Base-by-base conservation (phyloP, 2,113 vertebrate genomes). In the Opisthocomus hoazin region DNA sequence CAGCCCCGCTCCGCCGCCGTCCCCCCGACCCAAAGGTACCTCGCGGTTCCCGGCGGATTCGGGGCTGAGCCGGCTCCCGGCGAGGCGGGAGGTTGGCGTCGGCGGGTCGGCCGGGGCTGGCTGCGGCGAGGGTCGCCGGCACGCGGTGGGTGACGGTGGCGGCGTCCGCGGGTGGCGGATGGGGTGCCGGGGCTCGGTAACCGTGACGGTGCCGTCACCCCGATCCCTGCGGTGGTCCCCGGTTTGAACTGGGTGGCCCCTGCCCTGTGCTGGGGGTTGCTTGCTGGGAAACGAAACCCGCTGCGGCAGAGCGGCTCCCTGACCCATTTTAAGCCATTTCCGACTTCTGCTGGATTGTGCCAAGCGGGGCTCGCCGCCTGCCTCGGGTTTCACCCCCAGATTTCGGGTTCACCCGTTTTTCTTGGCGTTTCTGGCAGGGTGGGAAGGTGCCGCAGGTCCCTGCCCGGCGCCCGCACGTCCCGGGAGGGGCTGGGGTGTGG, bases 21-120 rank as follows among this genome's bases (percentile, higher is more conserved):
- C 80, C 87, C 85, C 68, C 20, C 41, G 17, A 12, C 84, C 60
- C 75, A 19, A 54, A 93, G 95, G 95, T 95, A 96, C 74, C 12
- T 10, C 37, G 29, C 12, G 4, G 54, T 12, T 57, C 53, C 86
- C 32, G 17, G 19, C 29, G 12, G 15, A 11, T 45, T 39, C 14
- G 58, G 66, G 73, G 50, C 37, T 2, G 6, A 5, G 8, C 8
- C 12, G 30, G 50, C 64, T 41, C 48, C 64, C 10, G 5, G 64
- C 10, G 13, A 36, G 79, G 66, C 5, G 27, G 60, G 85, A 56
- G 86, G 66, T 48, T 43, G 81, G 56, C 10, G 17, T 29, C 9
- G 27, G 43, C 30, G 50, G 84, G 70, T 69, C 30, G 77, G 69
- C n/a, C 16, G 13, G 60, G 76, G 32, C 24, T 45, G 9, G 74